Base-by-base conservation (phyloP, 2,113 vertebrate genomes). In the Macaca nemestrina region DNA sequence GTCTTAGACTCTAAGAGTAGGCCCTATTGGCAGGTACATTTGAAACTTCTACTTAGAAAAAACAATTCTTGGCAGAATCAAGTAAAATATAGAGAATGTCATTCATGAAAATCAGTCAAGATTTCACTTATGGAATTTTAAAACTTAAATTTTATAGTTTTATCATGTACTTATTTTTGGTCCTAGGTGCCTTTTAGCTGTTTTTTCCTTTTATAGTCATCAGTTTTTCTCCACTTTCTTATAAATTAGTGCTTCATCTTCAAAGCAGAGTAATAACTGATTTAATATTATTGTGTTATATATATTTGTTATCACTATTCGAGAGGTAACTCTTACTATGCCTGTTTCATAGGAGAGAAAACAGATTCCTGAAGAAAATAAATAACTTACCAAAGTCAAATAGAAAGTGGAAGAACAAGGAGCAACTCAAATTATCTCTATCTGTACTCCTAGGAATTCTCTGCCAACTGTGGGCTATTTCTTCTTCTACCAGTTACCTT, bases 61-160 rank as follows among this genome's bases (percentile, higher is more conserved):
- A 50, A n/a, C 16, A 84, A 35, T 14, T 85, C 45, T 57, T 59
- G 48, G 23, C 23, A 89, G 35, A 90, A 86, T 93, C 38, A 57
- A 90, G 5, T 80, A 52, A 40, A 79, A 9, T 30, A 72, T 35
- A 27, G 25, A 73, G 7, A 72, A 89, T 88, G 18, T 14, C 43
- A 59, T 78, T 14, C 1, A 27, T 22, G 27, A 92, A 93, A 84
- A n/a, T 64, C 6, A 88, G 2, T 85, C 1, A 23, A n/a, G 1
- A 35, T 64, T 96, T 94, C 43, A 68, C 73, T 79, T 93, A 38
- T 57, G 68, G 20, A 83, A 8, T 70, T 90, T 94, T 80, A 75
- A 89, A 92, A 85, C 14, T 10, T 38, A 78, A 81, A 68, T 45
- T 91, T 90, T 13, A 16, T 17, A 78, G 25, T 68, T 73, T 75